Evolutionary conservation across 2,888 invertebrate genomes (phyloP).

Genomic region (Drosophila formosana): DNA sequence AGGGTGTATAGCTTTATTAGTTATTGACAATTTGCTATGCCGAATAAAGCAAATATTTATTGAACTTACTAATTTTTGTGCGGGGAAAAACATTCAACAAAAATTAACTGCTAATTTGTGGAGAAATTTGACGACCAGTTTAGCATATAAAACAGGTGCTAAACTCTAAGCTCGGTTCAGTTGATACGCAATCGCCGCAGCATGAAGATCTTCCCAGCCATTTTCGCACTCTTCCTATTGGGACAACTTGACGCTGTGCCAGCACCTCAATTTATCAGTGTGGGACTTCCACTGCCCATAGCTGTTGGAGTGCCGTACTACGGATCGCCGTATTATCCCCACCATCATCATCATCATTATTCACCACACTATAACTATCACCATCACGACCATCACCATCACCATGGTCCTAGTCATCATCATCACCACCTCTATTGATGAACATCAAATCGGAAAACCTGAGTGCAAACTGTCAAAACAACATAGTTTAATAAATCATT

Average conservation of each 20-base stretch:
- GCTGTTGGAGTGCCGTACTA: constrained; percentile 35
- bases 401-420: constrained; percentile 19
- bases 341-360: constrained; percentile 39
- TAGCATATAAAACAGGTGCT: constrained; percentile 25
- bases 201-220: constrained; percentile 43
- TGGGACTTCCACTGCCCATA: constrained; percentile 43
- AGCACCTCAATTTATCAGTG: constrained; percentile 28
- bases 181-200: constrained; percentile 5
- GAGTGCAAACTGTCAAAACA: constrained; percentile 28
- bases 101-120: constrained; percentile 41
- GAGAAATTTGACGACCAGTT: constrained; percentile 34
- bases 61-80: constrained; percentile 12
- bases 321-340: constrained; percentile 24
- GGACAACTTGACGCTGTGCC: constrained; percentile 36
- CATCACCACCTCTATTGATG: constrained; percentile 23
- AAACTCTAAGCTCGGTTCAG: constrained; percentile 20
- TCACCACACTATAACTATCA: constrained; percentile 44
- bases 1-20: constrained; percentile 71
- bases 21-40: constrained; percentile 42
- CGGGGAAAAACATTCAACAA: constrained; percentile 33
- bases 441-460: constrained; percentile 5
- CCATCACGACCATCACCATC: constrained; percentile 29
- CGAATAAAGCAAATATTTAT: constrained; percentile 52
- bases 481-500: constrained; percentile 26
- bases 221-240: constrained; percentile 30